Base-by-base conservation (phyloP, 2,888 invertebrate genomes). In the Timema cristinae region DNA sequence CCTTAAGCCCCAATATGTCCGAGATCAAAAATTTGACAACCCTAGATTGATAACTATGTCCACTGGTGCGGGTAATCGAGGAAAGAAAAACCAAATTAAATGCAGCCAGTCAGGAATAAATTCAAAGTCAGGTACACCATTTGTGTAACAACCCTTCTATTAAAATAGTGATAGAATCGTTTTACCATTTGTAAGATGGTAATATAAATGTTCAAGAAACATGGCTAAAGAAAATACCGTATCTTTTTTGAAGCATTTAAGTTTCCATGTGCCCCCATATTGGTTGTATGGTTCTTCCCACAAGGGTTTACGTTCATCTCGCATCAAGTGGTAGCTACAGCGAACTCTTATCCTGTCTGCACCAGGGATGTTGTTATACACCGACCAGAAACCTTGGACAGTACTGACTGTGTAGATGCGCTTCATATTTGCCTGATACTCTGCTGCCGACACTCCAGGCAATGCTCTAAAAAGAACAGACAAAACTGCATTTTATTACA, bases 311-410 rank as follows among this genome's bases (percentile, higher is more conserved):
- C 86, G 81, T 48, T 84, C 84, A 56, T 84, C 83, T 75, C 87
- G 81, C 87, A 88, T 88, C 75, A 88, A 79, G 78, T 88, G 87
- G 75, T 83, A 83, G 77, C 82, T 83, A 73, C 81, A 82, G 68
- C 79, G 80, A 75, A 82, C 81, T 78, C 83, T 80, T 71, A 84
- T 78, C 70, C 81, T 80, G 68, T 79, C 78, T 49, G 81, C 82
- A 72, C 79, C 79, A 61, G 84, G 84, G 75, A 84, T 84, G 77
- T 87, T 85, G 78, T 87, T 86, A 77, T 85, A 86, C 52, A 87
- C 87, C 74, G 86, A 85, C 88, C 88, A 88, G 77, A 88, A 88
- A 68, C 85, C 83, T 82, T 88, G 86, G 15, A 86, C 86, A 50
- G 86, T 86, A 72, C 82, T 83, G 59, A 88, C 86, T 5, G 86